Evolutionary conservation across 2,113 vertebrate species (phyloP).

Genomic region (Motacilla alba): DNA sequence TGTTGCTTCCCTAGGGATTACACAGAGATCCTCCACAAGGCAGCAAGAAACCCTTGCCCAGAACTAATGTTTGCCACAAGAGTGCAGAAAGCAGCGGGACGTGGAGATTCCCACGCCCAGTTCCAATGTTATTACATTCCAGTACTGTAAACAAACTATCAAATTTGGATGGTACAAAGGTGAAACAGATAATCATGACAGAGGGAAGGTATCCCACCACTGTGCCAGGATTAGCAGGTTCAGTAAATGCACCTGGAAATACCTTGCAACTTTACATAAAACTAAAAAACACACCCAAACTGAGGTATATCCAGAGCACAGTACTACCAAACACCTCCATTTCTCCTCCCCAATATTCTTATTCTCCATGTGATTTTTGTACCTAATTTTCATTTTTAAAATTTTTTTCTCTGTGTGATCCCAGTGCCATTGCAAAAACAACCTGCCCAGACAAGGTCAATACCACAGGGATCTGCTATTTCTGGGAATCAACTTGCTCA

Average conservation of each 20-base stretch:
- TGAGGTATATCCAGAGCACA: background rate
- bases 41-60: background rate
- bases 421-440: background rate
- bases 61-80: background rate
- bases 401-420: background rate
- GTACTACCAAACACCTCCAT: background rate
- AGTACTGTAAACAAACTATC: background rate
- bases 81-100: background rate
- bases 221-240: background rate
- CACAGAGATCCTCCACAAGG: conserved; percentile 1
- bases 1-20: conserved; percentile 11
- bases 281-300: background rate
- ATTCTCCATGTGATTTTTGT: background rate
- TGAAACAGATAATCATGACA: background rate
- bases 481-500: background rate
- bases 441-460: background rate
- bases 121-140: background rate
- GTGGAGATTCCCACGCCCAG: background rate
- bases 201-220: background rate
- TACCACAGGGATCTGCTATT: background rate
- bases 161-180: background rate
- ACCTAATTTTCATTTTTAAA: background rate
- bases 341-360: background rate
- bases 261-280: background rate
- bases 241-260: background rate